Conservation (phyloP, 2,888 invertebrate species). For the Drosophila subquinaria region DNA sequence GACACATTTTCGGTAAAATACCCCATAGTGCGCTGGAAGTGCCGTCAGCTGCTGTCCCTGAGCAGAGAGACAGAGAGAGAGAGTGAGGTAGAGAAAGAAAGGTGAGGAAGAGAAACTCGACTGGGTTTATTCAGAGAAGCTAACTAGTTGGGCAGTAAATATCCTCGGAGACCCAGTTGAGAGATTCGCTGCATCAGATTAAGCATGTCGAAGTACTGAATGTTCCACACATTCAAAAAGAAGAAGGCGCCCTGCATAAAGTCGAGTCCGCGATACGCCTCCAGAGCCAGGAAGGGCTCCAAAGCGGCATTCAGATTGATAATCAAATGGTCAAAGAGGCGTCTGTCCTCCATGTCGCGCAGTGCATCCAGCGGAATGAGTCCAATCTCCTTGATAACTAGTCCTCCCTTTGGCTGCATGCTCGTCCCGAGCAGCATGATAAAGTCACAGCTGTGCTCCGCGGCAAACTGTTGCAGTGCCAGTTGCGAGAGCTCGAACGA, state of each 20-base stretch:
- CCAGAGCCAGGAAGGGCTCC: constrained; percentile 35
- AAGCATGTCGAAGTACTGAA: constrained; percentile 30
- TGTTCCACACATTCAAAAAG: constrained; percentile 28
- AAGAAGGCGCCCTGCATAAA: constrained; percentile 61
- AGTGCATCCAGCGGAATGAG: constrained; percentile 42
- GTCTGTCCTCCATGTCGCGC: constrained; percentile 12
- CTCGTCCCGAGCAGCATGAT: constrained; percentile 49
- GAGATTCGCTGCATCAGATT: constrained; percentile 41
- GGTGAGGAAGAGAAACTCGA: background rate
- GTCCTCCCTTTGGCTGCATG: constrained; percentile 5
- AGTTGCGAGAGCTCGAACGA: constrained; percentile 45
- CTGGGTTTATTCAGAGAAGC: constrained; percentile 8
- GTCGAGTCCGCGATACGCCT: constrained; percentile 41
- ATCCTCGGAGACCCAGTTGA: constrained; percentile 36
- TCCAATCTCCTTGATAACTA: constrained; percentile 45
- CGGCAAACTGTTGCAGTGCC: constrained; percentile 42
- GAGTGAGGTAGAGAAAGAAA: too few species aligned
- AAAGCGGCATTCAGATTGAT: constrained; percentile 38
- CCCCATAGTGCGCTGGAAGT: background rate
- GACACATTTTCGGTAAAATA: too few species aligned
- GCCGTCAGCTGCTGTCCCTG: constrained; percentile 16
- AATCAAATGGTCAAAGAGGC: constrained; percentile 56
- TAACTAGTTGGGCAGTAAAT: background rate
- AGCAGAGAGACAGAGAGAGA: background rate
- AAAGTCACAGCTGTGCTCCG: constrained; percentile 37